These are phyloP conservation scores for Cynaeus angustus DNA, from an alignment of 2,888 invertebrate species.

Conservation along the genomic window DNA sequence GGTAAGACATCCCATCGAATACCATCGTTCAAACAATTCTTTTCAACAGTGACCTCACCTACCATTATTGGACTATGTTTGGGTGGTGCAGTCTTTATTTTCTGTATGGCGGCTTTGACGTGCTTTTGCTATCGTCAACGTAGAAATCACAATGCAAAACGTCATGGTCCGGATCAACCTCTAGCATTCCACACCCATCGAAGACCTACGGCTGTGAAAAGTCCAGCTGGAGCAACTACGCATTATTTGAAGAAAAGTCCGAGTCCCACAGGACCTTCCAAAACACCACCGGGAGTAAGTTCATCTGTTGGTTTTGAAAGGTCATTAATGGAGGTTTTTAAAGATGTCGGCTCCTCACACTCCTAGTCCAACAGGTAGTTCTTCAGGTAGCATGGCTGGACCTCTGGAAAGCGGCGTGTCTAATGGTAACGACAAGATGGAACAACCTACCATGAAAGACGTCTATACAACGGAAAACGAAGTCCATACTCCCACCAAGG, in stretches of 20 bases:
- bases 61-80: constrained; percentile 78
- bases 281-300: constrained; percentile 75
- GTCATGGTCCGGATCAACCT: constrained; percentile 77
- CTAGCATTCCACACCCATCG: constrained; percentile 82
- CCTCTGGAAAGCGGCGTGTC: constrained; percentile 67
- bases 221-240: constrained; percentile 80
- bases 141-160: constrained; percentile 64
- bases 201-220: constrained; percentile 88
- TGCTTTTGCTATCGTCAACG: constrained; percentile 80
- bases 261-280: constrained; percentile 83
- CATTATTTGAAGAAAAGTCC: constrained; percentile 96
- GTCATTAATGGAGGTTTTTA: constrained; percentile 8
- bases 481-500: constrained; percentile 72
- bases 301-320: not conserved
- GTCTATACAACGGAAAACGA: constrained; percentile 72
- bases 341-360: constrained; percentile 70
- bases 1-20: too few relatives aligned
- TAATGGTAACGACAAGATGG: constrained; percentile 60
- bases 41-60: constrained; percentile 63
- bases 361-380: constrained; percentile 70
- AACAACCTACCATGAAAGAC: constrained; percentile 68
- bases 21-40: not conserved
- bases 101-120: constrained; percentile 77
- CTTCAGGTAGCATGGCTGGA: constrained; percentile 65
- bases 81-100: constrained; percentile 75